Evolutionary conservation across 2,797 vertebrate genomes (phyloP).

Genomic region (Spheniscus humboldti): DNA sequence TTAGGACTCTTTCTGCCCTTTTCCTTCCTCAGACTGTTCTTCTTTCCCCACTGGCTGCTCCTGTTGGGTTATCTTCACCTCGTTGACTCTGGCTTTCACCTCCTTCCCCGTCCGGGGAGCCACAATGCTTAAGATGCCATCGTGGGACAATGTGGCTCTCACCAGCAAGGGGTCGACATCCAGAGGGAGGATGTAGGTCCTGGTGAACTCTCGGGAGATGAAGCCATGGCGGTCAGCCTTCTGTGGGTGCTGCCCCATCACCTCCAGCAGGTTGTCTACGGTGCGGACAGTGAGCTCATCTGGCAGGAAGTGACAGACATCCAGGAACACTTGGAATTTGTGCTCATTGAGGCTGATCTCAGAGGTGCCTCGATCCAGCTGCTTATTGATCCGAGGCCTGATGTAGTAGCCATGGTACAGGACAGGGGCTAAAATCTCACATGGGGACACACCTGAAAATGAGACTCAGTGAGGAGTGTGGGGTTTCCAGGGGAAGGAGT

Average conservation of each 20-base stretch:
- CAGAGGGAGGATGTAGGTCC: slow-evolving; percentile 84
- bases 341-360: slow-evolving; percentile 80
- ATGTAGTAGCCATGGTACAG: slow-evolving; percentile 88
- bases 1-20: slow-evolving; percentile 31
- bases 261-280: slow-evolving; percentile 86
- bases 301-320: slow-evolving; percentile 85
- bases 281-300: slow-evolving; percentile 83
- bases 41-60: background rate
- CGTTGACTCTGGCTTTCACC: slow-evolving; percentile 69
- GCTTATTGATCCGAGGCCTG: slow-evolving; percentile 80
- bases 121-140: slow-evolving; percentile 81
- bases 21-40: slow-evolving; percentile 1
- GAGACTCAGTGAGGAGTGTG: background rate
- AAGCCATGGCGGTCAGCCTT: slow-evolving; percentile 83
- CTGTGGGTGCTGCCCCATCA: slow-evolving; percentile 81
- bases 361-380: slow-evolving; percentile 79
- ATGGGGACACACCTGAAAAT: slow-evolving; percentile 75
- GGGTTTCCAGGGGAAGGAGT: background rate
- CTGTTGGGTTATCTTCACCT: slow-evolving; percentile 68
- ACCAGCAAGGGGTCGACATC: slow-evolving; percentile 82
- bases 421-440: slow-evolving; percentile 81
- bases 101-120: slow-evolving; percentile 77
- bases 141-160: slow-evolving; percentile 79
- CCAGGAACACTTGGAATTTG: slow-evolving; percentile 83
- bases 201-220: slow-evolving; percentile 82